phyloP scores from a whole-genome alignment of 1,140 invertebrate species.

The Pinna nobilis region DNA sequence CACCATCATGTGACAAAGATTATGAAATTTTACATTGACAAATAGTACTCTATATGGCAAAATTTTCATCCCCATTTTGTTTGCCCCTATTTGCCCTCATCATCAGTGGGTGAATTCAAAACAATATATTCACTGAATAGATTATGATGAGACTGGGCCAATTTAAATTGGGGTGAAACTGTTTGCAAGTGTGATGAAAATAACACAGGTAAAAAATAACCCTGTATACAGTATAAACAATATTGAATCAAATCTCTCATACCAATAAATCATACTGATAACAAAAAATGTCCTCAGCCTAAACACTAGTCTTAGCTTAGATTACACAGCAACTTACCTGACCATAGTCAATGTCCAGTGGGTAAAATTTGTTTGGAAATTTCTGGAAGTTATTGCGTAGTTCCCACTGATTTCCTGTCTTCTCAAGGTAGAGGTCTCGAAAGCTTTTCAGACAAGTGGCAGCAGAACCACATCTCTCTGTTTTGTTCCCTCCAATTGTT shows the following conservation, averaged over 20 bases:
- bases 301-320: background rate
- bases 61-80: no score
- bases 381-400: constrained; percentile 85
- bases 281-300: background rate
- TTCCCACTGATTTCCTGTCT: constrained; percentile 89
- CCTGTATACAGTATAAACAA: no score
- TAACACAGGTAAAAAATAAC: no score
- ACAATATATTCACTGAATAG: no score
- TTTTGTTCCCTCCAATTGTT: constrained; percentile 86
- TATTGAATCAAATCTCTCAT: background rate
- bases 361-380: constrained; percentile 87
- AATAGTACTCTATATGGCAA: no score
- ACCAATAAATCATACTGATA: background rate
- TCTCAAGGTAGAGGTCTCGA: constrained; percentile 84
- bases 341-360: constrained; percentile 93
- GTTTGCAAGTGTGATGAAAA: no score
- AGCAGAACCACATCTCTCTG: constrained; percentile 77
- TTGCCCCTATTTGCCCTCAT: no score
- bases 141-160: no score
- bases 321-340: constrained; percentile 69
- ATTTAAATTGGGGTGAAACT: no score
- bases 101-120: no score
- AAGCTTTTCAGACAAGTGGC: constrained; percentile 78
- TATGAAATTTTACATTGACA: no score
- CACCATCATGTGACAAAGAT: no score